These are phyloP conservation scores for Metaphire vulgaris DNA, from an alignment of 1,140 invertebrate genomes.

Conservation along the genomic window DNA sequence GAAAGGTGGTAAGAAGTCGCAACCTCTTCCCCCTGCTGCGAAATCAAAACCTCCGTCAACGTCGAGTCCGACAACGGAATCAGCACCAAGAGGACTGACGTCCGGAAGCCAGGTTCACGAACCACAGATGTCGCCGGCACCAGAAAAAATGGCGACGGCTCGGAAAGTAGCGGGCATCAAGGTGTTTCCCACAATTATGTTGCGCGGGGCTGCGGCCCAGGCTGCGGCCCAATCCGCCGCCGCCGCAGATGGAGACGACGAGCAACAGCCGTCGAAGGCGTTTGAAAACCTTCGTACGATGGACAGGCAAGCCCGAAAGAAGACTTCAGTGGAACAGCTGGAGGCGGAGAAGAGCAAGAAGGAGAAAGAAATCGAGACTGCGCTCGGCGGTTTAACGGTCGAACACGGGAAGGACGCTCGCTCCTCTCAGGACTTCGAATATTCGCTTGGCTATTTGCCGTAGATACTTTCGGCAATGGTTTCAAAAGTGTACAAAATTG, in stretches of 20 bases:
- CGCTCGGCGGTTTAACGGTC: neutral
- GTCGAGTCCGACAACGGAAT: too few species aligned
- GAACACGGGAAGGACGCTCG: neutral
- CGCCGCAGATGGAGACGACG: neutral
- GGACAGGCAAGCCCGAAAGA: neutral
- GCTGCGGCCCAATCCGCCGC: too few species aligned
- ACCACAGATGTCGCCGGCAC: neutral
- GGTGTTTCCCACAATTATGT: neutral
- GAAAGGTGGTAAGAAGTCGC: too few species aligned
- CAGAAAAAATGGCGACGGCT: neutral
- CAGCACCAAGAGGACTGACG: too few species aligned
- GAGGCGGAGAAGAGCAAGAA: neutral
- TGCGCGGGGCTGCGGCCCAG: neutral
- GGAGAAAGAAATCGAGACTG: neutral
- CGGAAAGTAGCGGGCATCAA: neutral
- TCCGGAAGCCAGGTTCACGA: neutral
- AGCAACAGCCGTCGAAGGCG: neutral
- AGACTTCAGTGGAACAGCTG: too few species aligned
- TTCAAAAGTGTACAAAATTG: too few species aligned
- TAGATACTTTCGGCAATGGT: neutral
- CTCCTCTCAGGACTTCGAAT: neutral
- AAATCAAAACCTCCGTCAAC: too few species aligned
- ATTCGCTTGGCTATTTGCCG: neutral
- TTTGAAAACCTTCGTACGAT: neutral
- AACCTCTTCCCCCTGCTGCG: too few species aligned